A percentile compares a stretch with the other conserved stretches of the same genome.
Evolutionary conservation across 1,140 invertebrate genomes (phyloP).

Genomic region (Eulimnadia texana): DNA sequence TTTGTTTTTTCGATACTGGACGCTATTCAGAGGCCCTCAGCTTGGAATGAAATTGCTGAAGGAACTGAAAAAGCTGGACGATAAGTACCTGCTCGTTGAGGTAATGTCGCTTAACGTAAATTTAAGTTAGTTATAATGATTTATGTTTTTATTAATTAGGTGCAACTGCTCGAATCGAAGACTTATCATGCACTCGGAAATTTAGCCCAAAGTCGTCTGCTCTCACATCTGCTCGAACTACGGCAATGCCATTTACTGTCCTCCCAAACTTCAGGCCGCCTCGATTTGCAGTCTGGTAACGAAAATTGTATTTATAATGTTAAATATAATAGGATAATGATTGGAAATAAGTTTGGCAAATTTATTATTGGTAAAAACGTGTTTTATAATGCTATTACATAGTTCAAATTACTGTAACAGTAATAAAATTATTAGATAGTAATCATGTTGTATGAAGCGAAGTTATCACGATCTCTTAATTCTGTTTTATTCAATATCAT

Average conservation of each 20-base stretch:
- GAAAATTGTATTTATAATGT: too few relatives aligned
- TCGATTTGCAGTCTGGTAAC: conserved; percentile 88
- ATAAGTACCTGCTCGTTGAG: conserved; percentile 96
- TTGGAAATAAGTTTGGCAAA: too few relatives aligned
- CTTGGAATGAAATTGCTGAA: conserved; percentile 71
- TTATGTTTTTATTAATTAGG: conserved; percentile 21
- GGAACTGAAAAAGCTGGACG: conserved; percentile 97
- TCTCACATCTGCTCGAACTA: conserved; percentile 92
- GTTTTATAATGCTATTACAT: too few relatives aligned
- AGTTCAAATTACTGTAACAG: too few relatives aligned
- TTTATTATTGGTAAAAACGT: too few relatives aligned
- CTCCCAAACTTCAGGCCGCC: conserved; percentile 93
- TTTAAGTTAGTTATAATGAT: background rate
- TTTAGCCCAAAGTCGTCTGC: conserved; percentile 88
- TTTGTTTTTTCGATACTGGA: conserved; percentile 80
- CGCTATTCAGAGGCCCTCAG: conserved; percentile 68
- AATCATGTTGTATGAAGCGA: too few relatives aligned
- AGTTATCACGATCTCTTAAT: too few relatives aligned
- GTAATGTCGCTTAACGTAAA: conserved; percentile 24
- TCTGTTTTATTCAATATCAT: too few relatives aligned
- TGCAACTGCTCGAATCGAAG: conserved; percentile 92
- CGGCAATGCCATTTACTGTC: conserved; percentile 99
- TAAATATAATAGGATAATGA: too few relatives aligned
- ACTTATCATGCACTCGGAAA: conserved; percentile 96
- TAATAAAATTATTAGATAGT: too few relatives aligned